phyloP scores from a whole-genome alignment of 2,888 invertebrate species.

The Platerodrilus igneus region DNA sequence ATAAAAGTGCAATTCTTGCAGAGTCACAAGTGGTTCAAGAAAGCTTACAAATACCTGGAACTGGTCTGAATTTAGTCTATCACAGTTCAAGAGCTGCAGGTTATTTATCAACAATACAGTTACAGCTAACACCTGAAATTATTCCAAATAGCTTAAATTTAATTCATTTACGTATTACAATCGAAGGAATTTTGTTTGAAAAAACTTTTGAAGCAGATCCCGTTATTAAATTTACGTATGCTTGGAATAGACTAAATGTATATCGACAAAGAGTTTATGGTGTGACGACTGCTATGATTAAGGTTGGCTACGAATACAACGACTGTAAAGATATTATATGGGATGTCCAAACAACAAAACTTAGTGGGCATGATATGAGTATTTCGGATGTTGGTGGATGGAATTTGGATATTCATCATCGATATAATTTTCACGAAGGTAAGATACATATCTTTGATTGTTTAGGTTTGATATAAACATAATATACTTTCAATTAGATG shows the following conservation, averaged over 20 bases:
- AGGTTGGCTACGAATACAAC: slow-evolving; percentile 94
- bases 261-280: slow-evolving; percentile 96
- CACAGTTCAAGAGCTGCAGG: slow-evolving; percentile 93
- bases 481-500: too few relatives aligned
- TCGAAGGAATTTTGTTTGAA: slow-evolving; percentile 91
- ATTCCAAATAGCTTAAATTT: slow-evolving; percentile 76
- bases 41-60: slow-evolving; percentile 89
- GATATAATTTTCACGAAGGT: slow-evolving; percentile 98
- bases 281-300: slow-evolving; percentile 88
- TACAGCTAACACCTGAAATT: slow-evolving; percentile 81
- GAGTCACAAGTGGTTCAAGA: slow-evolving; percentile 95
- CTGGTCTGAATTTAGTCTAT: slow-evolving; percentile 92
- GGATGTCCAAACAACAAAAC: slow-evolving; percentile 91
- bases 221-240: slow-evolving; percentile 92
- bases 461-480: too few relatives aligned
- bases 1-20: slow-evolving; percentile 82
- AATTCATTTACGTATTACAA: slow-evolving; percentile 89
- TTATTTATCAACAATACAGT: slow-evolving; percentile 86
- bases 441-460: slow-evolving; percentile 15
- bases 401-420: slow-evolving; percentile 96
- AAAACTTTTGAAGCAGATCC: slow-evolving; percentile 95
- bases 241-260: slow-evolving; percentile 95
- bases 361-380: slow-evolving; percentile 95
- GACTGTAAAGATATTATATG: slow-evolving; percentile 91
- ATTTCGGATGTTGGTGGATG: slow-evolving; percentile 96